Evolutionary conservation across 2,888 invertebrate species (phyloP).

Genomic region (Tetranychus truncatus): DNA sequence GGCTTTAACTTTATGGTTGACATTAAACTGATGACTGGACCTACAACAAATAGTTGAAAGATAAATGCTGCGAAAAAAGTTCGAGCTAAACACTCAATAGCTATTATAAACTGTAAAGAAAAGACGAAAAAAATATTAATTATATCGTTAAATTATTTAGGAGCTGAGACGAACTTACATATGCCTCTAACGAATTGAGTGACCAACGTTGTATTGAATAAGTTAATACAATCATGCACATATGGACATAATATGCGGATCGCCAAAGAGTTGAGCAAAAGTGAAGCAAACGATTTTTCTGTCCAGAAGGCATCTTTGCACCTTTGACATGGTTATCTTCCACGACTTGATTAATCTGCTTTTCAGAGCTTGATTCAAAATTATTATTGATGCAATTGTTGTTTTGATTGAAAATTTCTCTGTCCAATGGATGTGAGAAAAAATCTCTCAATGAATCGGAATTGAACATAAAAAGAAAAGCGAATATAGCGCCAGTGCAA

Average conservation of each 20-base stretch:
- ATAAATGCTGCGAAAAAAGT: background rate
- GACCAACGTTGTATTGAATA: background rate
- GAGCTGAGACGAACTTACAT: background rate
- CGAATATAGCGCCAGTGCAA: background rate
- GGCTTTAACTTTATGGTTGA: background rate
- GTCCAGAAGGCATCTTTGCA: too few species aligned
- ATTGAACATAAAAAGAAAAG: background rate
- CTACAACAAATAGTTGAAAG: background rate
- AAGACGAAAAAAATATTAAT: background rate
- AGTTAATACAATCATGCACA: background rate
- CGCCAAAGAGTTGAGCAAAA: background rate
- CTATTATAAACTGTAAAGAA: background rate
- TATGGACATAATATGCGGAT: background rate
- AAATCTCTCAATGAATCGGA: background rate
- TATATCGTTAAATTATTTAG: background rate
- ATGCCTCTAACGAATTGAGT: background rate
- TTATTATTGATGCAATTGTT: background rate
- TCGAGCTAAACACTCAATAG: background rate
- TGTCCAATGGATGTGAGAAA: background rate
- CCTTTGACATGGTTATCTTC: too few species aligned
- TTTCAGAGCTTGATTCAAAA: too few species aligned
- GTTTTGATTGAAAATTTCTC: background rate
- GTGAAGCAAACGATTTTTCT: background rate
- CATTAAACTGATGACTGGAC: background rate
- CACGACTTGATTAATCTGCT: too few species aligned